Percentiles rank a stretch among this genome's conserved stretches.
Conservation (phyloP, 2,888 invertebrate species). For the Eueremaeus valkanovi region DNA sequence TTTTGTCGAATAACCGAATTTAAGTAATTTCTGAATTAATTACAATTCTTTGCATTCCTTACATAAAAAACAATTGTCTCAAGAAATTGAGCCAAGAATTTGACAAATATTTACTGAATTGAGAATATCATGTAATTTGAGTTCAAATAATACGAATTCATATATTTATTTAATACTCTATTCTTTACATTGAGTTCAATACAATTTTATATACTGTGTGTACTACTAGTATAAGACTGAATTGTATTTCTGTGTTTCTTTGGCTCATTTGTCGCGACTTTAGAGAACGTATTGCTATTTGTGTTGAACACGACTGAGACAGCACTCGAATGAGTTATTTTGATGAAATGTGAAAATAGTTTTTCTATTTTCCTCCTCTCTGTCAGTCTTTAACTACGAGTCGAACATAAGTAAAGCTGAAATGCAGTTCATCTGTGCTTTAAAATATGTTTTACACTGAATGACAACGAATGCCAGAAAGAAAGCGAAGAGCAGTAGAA, state of each 20-base stretch:
- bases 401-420: too few species aligned
- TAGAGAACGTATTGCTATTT: background rate
- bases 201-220: background rate
- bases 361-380: too few species aligned
- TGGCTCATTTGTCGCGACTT: background rate
- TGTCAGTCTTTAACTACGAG: too few species aligned
- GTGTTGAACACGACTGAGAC: background rate
- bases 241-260: background rate
- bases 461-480: too few species aligned
- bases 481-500: background rate
- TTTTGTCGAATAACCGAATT: too few species aligned
- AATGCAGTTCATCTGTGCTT: too few species aligned
- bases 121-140: background rate
- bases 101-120: conserved; percentile 1
- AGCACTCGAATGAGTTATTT: background rate
- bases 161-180: conserved; percentile 2
- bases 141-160: background rate
- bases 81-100: background rate
- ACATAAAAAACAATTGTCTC: too few species aligned
- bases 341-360: background rate
- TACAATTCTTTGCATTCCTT: too few species aligned
- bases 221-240: background rate
- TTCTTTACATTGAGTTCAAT: too few species aligned
- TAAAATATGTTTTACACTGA: too few species aligned
- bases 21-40: too few species aligned